Percentiles rank a stretch among this genome's conserved stretches.
Conservation (phyloP, 1,140 invertebrate genomes). For the Subanguina moxae region DNA sequence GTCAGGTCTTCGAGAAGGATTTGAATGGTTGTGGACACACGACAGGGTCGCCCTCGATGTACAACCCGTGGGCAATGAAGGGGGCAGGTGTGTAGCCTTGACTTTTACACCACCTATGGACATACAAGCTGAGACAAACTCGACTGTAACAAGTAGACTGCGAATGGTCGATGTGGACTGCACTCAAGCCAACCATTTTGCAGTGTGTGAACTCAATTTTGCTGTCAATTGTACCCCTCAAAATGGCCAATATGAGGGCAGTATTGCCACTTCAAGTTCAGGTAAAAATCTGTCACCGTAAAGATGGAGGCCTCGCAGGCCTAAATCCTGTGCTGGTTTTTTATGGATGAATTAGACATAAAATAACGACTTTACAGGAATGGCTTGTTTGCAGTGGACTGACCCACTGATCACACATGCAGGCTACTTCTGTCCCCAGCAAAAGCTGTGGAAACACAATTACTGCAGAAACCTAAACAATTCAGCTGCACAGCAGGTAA, state of each 20-base stretch:
- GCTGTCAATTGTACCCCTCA: slow-evolving; percentile 15
- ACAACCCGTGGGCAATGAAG: not conserved
- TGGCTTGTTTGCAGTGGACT: slow-evolving; percentile 25
- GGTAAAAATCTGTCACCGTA: slow-evolving; percentile 12
- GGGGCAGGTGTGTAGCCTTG: not conserved
- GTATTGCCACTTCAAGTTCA: slow-evolving; percentile 6
- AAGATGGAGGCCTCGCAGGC: too few relatives aligned
- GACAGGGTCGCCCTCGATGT: slow-evolving; percentile 1
- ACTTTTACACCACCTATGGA: not conserved
- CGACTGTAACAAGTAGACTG: not conserved
- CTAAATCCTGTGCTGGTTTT: too few relatives aligned
- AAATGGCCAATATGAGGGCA: slow-evolving; percentile 24
- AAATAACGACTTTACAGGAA: slow-evolving; percentile 9
- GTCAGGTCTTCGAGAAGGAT: slow-evolving; percentile 5
- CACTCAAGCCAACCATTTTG: slow-evolving; percentile 4
- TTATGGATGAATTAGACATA: too few relatives aligned
- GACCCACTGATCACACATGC: slow-evolving; percentile 8
- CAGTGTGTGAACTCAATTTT: slow-evolving; percentile 26
- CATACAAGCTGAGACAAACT: not conserved
- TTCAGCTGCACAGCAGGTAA: not conserved
- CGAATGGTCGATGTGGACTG: slow-evolving; percentile 20
- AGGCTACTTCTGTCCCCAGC: slow-evolving; percentile 16
- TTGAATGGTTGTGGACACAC: slow-evolving; percentile 6
- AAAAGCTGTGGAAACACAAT: slow-evolving; percentile 30
- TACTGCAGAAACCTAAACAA: slow-evolving; percentile 20